Evolutionary conservation across 2,113 vertebrate genomes (phyloP).

Genomic region (Ptilorrhoa leucosticta): DNA sequence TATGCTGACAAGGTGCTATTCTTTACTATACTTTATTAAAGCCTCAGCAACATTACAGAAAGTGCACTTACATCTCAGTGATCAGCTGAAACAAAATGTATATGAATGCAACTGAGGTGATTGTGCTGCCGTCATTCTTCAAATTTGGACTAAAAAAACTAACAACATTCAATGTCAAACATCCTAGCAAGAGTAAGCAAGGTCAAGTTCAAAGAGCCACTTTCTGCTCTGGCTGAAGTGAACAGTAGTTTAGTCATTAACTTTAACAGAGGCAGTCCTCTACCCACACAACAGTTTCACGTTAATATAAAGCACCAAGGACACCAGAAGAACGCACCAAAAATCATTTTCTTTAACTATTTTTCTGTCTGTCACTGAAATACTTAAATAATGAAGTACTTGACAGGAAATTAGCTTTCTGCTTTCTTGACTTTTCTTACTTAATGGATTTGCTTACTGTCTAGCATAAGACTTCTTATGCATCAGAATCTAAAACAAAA

Average conservation of each 20-base stretch:
- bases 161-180: not conserved
- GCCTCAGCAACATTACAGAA: not conserved
- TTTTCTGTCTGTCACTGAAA: not conserved
- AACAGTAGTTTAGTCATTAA: not conserved
- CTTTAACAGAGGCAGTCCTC: not conserved
- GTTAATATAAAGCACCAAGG: not conserved
- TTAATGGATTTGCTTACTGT: not conserved
- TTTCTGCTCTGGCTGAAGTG: not conserved
- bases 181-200: not conserved
- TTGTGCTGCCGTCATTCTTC: not conserved
- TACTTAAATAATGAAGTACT: not conserved
- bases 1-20: not conserved
- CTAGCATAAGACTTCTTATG: not conserved
- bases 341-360: not conserved
- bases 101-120: not conserved
- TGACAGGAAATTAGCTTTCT: not conserved
- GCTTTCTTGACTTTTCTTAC: not conserved
- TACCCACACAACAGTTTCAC: not conserved
- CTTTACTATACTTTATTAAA: not conserved
- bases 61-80: not conserved
- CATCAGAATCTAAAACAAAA: not conserved
- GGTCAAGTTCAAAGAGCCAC: not conserved
- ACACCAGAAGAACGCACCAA: not conserved
- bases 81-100: not conserved
- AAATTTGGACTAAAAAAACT: not conserved